Conservation (phyloP, 2,888 invertebrate genomes). For the Drosophila planitibia region DNA sequence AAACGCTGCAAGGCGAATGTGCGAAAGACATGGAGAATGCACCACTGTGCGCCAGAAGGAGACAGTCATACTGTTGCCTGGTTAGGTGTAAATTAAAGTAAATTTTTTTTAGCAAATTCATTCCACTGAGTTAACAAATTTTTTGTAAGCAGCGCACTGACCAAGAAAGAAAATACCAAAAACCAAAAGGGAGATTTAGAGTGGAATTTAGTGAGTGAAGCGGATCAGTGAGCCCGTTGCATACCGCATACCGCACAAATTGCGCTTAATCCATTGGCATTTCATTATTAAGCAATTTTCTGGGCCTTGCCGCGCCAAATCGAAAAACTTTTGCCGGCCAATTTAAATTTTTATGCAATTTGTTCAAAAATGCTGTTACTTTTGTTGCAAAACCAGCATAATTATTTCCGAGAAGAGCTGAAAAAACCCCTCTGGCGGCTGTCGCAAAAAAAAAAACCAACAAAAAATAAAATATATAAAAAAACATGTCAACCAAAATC, state of each 20-base stretch:
- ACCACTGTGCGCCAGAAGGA: conserved; percentile 1
- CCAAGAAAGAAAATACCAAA: not conserved
- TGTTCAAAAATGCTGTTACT: conserved; percentile 83
- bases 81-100: conserved; percentile 81
- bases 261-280: conserved; percentile 80
- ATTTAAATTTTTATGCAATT: conserved; percentile 83
- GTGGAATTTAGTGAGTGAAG: conserved; percentile 44
- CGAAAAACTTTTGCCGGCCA: conserved; percentile 55
- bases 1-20: conserved; percentile 77
- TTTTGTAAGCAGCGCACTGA: conserved; percentile 2
- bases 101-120: conserved; percentile 66
- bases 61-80: conserved; percentile 21
- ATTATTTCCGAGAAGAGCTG: conserved; percentile 83
- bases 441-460: conserved; percentile 38
- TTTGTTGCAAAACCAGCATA: conserved; percentile 81
- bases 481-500: conserved; percentile 77
- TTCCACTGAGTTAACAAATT: conserved; percentile 42
- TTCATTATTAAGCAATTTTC: conserved; percentile 82
- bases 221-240: conserved; percentile 47
- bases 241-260: conserved; percentile 70
- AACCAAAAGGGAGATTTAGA: conserved; percentile 44
- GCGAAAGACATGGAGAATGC: conserved; percentile 22
- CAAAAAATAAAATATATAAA: conserved; percentile 15
- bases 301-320: conserved; percentile 41
- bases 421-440: conserved; percentile 15